Percentiles rank a stretch among this genome's conserved stretches.
Evolutionary conservation across 2,113 vertebrate genomes (phyloP).

Genomic region (Pavo muticus): DNA sequence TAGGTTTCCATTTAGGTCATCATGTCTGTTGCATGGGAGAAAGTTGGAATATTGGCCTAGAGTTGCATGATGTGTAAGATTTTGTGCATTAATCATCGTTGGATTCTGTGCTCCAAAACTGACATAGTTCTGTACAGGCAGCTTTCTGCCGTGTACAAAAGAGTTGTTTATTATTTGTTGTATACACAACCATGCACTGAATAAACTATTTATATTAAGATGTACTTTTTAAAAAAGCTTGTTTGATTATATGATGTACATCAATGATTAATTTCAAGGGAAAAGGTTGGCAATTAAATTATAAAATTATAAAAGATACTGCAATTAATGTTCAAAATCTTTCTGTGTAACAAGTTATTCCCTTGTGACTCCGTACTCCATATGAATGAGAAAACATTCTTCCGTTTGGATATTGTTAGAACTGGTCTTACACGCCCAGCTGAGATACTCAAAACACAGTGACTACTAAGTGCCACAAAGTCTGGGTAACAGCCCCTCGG

Average conservation of each 20-base stretch:
- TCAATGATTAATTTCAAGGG: neutral
- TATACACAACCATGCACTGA: constrained; percentile 98
- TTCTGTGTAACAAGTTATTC: neutral
- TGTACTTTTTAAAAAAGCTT: constrained; percentile 85
- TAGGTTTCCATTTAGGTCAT: constrained; percentile 90
- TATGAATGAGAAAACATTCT: neutral
- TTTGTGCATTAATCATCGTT: constrained; percentile 96
- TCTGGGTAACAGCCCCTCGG: neutral
- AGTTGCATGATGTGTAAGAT: constrained; percentile 98
- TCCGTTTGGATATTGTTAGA: neutral
- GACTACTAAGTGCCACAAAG: neutral
- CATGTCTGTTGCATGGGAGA: constrained; percentile 99
- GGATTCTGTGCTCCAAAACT: constrained; percentile 92
- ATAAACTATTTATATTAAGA: constrained; percentile 97
- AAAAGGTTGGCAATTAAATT: neutral
- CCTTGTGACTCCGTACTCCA: neutral
- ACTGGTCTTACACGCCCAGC: neutral
- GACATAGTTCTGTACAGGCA: constrained; percentile 85
- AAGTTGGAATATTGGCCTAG: constrained; percentile 92
- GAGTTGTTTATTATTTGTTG: constrained; percentile 99
- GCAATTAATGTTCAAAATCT: neutral
- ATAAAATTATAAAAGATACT: neutral
- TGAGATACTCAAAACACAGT: constrained; percentile 36
- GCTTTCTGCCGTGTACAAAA: constrained; percentile 87
- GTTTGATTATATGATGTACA: constrained; percentile 48